phyloP scores from a whole-genome alignment of 2,797 vertebrate species.

The Sebastes steindachneri region DNA sequence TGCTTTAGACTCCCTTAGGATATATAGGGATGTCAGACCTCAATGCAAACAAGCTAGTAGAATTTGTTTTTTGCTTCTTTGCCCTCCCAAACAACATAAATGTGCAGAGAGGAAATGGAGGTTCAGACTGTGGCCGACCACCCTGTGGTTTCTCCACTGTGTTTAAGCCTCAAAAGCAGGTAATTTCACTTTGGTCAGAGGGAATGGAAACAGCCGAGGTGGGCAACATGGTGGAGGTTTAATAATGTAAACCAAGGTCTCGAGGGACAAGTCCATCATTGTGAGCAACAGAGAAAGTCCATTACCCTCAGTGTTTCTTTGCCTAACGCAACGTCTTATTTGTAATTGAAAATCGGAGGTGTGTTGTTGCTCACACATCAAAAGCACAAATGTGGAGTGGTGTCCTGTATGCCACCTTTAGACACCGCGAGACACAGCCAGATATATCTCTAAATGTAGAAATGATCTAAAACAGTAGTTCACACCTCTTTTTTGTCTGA shows the following conservation, averaged over 20 bases:
- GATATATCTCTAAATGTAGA: conserved; percentile 15
- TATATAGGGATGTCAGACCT: conserved; percentile 28
- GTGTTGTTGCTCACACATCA: conserved; percentile 55
- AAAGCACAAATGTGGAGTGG: conserved; percentile 46
- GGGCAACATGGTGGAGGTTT: conserved; percentile 65
- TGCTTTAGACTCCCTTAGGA: conserved; percentile 16
- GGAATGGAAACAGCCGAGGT: conserved; percentile 67
- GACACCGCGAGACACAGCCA: not conserved
- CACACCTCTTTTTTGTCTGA: not conserved
- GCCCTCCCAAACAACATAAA: conserved; percentile 21
- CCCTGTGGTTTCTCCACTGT: conserved; percentile 37
- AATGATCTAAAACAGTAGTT: conserved; percentile 1
- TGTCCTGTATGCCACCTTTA: conserved; percentile 23
- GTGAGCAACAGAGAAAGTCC: conserved; percentile 80
- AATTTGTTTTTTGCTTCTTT: conserved; percentile 13
- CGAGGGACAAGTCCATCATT: conserved; percentile 69
- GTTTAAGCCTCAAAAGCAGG: conserved; percentile 69
- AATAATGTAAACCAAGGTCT: conserved; percentile 81
- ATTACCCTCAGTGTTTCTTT: conserved; percentile 77
- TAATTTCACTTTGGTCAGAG: conserved; percentile 72
- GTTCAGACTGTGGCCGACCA: conserved; percentile 36
- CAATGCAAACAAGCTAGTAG: conserved; percentile 22
- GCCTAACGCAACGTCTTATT: conserved; percentile 74
- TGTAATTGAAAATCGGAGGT: conserved; percentile 78
- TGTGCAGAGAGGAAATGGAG: conserved; percentile 58